Evolutionary conservation across 2,888 invertebrate species (phyloP).

Genomic region (Stegana nigrithorax): DNA sequence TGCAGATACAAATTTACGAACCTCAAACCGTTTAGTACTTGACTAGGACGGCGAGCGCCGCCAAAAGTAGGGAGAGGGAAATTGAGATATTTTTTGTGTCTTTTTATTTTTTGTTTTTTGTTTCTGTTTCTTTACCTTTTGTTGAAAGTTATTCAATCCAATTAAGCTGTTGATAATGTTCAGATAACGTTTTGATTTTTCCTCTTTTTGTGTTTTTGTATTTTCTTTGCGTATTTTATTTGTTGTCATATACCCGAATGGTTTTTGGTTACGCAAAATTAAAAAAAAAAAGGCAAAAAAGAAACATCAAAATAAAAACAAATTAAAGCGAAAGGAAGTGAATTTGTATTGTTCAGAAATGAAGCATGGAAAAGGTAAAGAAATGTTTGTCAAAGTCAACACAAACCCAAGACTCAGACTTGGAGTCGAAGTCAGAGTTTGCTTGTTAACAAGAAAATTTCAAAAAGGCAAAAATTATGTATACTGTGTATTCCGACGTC

Average conservation of each 20-base stretch:
- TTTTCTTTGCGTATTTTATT: background rate
- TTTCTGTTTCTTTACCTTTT: background rate
- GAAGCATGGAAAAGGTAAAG: conserved; percentile 11
- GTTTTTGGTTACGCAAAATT: conserved; percentile 21
- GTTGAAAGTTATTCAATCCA: conserved; percentile 9
- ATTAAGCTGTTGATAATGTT: conserved; percentile 4
- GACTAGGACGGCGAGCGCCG: no score
- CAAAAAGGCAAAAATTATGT: no score
- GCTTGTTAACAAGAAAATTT: background rate
- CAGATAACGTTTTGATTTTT: background rate
- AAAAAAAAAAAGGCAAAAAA: conserved; percentile 26
- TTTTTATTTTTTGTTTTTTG: no score
- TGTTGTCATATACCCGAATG: background rate
- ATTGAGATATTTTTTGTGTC: no score
- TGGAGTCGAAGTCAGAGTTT: conserved; percentile 5
- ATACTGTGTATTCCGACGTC: no score
- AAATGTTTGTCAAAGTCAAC: no score
- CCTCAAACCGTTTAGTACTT: background rate
- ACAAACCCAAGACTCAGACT: background rate
- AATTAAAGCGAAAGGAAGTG: conserved; percentile 26
- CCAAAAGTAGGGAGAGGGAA: no score
- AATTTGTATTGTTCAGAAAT: conserved; percentile 25
- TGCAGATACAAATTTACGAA: background rate
- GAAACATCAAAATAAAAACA: conserved; percentile 24
- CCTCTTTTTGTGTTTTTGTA: background rate